Evolutionary conservation across 2,113 vertebrate genomes (phyloP).

Genomic region (Aspidoscelis tigris): DNA sequence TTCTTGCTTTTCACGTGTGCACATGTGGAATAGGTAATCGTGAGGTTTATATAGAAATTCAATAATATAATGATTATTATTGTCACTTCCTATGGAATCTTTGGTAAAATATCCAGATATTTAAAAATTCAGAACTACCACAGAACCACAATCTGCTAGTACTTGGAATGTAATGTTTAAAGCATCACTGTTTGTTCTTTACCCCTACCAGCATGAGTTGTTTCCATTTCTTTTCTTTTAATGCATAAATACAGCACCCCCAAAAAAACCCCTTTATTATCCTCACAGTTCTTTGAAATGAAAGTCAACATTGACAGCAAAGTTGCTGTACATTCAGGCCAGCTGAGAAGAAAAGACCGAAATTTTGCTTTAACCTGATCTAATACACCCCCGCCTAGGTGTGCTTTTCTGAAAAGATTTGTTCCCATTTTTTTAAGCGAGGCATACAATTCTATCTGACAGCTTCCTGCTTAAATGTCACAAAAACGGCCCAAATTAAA

Average conservation of each 20-base stretch:
- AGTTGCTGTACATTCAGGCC: background rate
- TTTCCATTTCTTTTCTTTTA: background rate
- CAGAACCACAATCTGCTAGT: background rate
- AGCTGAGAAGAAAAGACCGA: background rate
- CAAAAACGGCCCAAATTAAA: slow-evolving; percentile 49
- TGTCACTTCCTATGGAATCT: too few species aligned
- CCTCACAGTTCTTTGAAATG: background rate
- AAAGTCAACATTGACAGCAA: slow-evolving; percentile 35
- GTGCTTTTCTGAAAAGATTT: fast-evolving
- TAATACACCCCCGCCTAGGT: background rate
- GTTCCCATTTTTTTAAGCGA: slow-evolving; percentile 30
- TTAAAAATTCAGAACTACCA: too few species aligned
- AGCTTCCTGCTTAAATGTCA: slow-evolving; percentile 8
- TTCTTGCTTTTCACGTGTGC: too few species aligned
- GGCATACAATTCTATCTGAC: fast-evolving
- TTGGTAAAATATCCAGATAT: too few species aligned
- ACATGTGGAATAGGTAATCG: too few species aligned
- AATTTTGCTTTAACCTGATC: background rate
- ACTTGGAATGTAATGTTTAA: slow-evolving; percentile 4
- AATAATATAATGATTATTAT: too few species aligned
- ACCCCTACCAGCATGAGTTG: background rate
- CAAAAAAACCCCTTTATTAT: background rate
- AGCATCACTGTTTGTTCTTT: slow-evolving; percentile 6
- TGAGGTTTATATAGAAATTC: too few species aligned
- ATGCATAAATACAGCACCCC: background rate